Evolutionary conservation across 1,140 invertebrate genomes (phyloP).

Genomic region (Drosophila hydei): DNA sequence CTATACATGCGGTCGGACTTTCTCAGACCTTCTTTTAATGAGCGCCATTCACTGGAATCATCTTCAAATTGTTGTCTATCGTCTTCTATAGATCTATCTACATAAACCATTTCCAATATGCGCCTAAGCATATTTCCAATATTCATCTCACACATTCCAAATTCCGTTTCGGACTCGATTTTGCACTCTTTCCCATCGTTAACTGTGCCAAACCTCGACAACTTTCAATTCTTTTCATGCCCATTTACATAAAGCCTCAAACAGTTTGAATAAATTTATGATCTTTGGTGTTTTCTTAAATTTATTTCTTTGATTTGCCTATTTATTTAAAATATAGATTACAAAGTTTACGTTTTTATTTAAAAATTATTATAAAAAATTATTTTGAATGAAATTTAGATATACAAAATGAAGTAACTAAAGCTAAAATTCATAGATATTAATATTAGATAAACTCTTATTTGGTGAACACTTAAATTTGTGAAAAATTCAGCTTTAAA

Average conservation of each 20-base stretch:
- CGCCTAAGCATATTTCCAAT: constrained; percentile 43
- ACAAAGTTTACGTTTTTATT: no score
- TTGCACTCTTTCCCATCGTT: constrained; percentile 48
- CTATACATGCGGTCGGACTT: background rate
- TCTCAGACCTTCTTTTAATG: constrained; percentile 25
- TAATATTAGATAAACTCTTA: no score
- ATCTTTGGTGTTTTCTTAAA: constrained; percentile 32
- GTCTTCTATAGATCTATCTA: constrained; percentile 19
- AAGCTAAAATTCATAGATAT: no score
- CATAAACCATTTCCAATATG: constrained; percentile 29
- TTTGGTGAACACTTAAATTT: no score
- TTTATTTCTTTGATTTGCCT: background rate
- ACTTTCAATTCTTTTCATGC: constrained; percentile 66
- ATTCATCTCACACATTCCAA: constrained; percentile 26
- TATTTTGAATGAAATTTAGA: no score
- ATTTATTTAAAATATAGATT: no score
- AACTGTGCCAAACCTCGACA: constrained; percentile 55
- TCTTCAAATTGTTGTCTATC: constrained; percentile 4
- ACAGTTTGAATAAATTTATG: no score
- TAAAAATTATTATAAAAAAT: no score
- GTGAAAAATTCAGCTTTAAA: no score
- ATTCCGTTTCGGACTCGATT: constrained; percentile 26
- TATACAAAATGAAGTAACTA: no score
- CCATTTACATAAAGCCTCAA: constrained; percentile 57
- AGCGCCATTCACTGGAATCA: constrained; percentile 38